These are phyloP conservation scores for Limonius californicus DNA, from an alignment of 1,140 invertebrate species.

Conservation along the genomic window DNA sequence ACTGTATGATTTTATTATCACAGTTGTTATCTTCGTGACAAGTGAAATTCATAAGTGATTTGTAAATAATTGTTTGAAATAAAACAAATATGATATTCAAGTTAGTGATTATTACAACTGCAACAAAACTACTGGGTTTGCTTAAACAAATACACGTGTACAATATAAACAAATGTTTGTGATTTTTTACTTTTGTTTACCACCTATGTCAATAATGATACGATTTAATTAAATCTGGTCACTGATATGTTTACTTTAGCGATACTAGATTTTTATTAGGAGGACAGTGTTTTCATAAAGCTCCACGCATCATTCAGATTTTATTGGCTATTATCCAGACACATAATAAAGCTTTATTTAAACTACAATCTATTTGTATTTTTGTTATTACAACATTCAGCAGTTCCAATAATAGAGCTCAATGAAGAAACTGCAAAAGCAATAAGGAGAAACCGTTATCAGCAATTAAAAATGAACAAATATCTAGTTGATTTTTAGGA, in stretches of 20 bases:
- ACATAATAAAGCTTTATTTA: too few species aligned
- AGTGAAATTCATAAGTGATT: slow-evolving; percentile 14
- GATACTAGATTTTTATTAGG: slow-evolving; percentile 4
- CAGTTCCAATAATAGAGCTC: too few species aligned
- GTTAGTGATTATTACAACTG: neutral
- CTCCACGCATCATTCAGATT: too few species aligned
- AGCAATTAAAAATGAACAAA: too few species aligned
- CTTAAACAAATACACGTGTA: slow-evolving; percentile 14
- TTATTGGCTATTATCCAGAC: too few species aligned
- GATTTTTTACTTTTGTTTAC: slow-evolving; percentile 4
- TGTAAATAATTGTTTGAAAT: slow-evolving; percentile 15
- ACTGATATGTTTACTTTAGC: neutral
- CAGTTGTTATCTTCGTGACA: slow-evolving; percentile 10
- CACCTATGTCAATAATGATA: slow-evolving; percentile 12
- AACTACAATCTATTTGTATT: too few species aligned
- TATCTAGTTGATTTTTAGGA: too few species aligned
- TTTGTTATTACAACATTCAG: too few species aligned
- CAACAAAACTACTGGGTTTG: neutral
- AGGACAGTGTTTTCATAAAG: too few species aligned
- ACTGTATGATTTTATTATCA: neutral
- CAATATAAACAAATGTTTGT: slow-evolving; percentile 2
- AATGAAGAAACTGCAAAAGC: too few species aligned
- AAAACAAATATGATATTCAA: slow-evolving; percentile 14
- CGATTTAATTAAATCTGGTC: slow-evolving; percentile 15
- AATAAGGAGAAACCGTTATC: too few species aligned